These are phyloP conservation scores for Hartigia nigra DNA, from an alignment of 2,888 invertebrate genomes.

Conservation along the genomic window DNA sequence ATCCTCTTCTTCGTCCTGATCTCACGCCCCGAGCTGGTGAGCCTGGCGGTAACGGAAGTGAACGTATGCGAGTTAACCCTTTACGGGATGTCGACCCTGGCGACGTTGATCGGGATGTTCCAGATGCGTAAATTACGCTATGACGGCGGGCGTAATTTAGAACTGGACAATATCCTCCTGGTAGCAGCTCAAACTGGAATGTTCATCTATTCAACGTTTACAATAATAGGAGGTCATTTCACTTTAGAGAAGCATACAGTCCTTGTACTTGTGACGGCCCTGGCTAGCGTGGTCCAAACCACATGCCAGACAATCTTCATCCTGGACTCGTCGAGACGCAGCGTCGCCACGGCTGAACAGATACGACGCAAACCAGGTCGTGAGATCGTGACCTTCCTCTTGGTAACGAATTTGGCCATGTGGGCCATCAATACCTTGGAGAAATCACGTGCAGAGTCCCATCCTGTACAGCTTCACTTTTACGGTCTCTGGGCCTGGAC, in stretches of 20 bases:
- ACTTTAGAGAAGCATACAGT: slow-evolving; percentile 84
- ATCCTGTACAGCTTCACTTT: slow-evolving; percentile 91
- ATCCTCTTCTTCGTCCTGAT: slow-evolving; percentile 92
- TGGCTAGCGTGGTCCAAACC: slow-evolving; percentile 89
- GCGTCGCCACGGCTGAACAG: slow-evolving; percentile 84
- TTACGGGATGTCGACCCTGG: slow-evolving; percentile 86
- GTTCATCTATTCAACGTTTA: slow-evolving; percentile 93
- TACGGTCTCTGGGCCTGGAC: slow-evolving; percentile 97
- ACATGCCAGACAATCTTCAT: slow-evolving; percentile 92
- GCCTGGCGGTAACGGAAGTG: slow-evolving; percentile 87
- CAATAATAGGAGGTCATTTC: slow-evolving; percentile 93
- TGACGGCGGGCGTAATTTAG: slow-evolving; percentile 83
- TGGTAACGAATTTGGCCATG: slow-evolving; percentile 92
- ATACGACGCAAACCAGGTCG: slow-evolving; percentile 89
- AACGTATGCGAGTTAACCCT: slow-evolving; percentile 89
- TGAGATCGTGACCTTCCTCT: slow-evolving; percentile 91
- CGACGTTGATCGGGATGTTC: slow-evolving; percentile 88
- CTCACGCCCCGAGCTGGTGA: slow-evolving; percentile 81
- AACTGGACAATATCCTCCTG: slow-evolving; percentile 89
- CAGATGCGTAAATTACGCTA: slow-evolving; percentile 88
- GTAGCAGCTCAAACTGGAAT: slow-evolving; percentile 95
- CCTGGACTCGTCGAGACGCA: slow-evolving; percentile 87
- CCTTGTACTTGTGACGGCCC: slow-evolving; percentile 83
- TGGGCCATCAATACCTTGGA: slow-evolving; percentile 95
- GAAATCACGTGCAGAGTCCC: slow-evolving; percentile 90